A percentile compares a stretch with the other conserved stretches of the same genome.
phyloP scores from a whole-genome alignment of 2,888 invertebrate genomes.

The Macrosoma leucophasiata region DNA sequence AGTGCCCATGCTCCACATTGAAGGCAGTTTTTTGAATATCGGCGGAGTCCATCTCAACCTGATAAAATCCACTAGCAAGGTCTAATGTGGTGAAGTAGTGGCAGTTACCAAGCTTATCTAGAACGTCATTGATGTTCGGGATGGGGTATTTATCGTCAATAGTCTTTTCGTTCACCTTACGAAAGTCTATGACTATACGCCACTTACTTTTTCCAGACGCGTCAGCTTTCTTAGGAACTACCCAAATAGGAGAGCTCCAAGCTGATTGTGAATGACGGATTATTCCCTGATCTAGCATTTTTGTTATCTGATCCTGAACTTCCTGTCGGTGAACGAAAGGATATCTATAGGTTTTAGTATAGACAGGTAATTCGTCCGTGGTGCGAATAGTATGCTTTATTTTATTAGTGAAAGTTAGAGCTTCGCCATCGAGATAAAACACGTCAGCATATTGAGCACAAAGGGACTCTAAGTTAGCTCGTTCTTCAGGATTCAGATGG shows the following conservation, averaged over 20 bases:
- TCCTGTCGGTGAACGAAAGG: slow-evolving; percentile 13
- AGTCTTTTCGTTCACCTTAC: slow-evolving; percentile 4
- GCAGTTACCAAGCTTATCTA: too few species aligned
- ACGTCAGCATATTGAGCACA: slow-evolving; percentile 9
- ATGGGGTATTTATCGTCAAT: slow-evolving; percentile 8
- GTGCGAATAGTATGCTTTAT: slow-evolving; percentile 10
- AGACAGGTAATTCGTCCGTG: slow-evolving; percentile 13
- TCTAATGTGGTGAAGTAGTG: too few species aligned
- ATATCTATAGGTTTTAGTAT: slow-evolving; percentile 5
- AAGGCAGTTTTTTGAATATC: too few species aligned
- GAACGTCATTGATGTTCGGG: too few species aligned
- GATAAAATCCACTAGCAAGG: too few species aligned
- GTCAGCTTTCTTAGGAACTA: too few species aligned
- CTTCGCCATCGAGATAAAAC: too few species aligned
- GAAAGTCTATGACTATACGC: slow-evolving; percentile 8
- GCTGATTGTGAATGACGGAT: slow-evolving; percentile 9
- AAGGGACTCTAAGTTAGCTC: too few species aligned
- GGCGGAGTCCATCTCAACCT: too few species aligned
- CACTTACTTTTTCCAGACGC: slow-evolving; percentile 9
- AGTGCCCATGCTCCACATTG: too few species aligned
- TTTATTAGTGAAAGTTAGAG: too few species aligned
- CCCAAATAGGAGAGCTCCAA: slow-evolving; percentile 11
- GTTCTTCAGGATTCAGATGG: too few species aligned
- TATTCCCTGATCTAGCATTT: slow-evolving; percentile 19
- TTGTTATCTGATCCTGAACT: slow-evolving; percentile 16